phyloP scores from a whole-genome alignment of 2,888 invertebrate genomes.

The Gari tellinella region DNA sequence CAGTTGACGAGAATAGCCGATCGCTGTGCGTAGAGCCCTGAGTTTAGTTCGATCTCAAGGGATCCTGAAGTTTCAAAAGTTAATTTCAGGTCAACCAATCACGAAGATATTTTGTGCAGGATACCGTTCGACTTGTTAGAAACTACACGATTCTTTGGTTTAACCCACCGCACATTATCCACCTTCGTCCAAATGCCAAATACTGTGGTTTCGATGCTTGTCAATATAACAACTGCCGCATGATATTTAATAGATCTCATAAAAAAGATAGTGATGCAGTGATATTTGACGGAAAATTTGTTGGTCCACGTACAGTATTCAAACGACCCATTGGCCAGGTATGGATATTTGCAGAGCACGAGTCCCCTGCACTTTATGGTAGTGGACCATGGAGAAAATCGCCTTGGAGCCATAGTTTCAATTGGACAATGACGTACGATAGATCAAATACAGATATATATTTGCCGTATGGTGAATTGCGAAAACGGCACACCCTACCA shows the following conservation, averaged over 20 bases:
- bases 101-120: too few relatives aligned
- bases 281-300: slow-evolving; percentile 49
- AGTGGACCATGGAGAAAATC: slow-evolving; percentile 21
- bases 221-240: slow-evolving; percentile 39
- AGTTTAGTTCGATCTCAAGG: too few relatives aligned
- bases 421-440: slow-evolving; percentile 56
- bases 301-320: slow-evolving; percentile 10
- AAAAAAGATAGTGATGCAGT: slow-evolving; percentile 28
- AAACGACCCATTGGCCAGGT: slow-evolving; percentile 40
- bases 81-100: too few relatives aligned
- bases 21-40: too few relatives aligned
- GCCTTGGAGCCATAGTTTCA: slow-evolving; percentile 39
- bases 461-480: too few relatives aligned
- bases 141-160: too few relatives aligned
- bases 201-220: too few relatives aligned
- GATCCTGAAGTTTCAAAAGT: too few relatives aligned
- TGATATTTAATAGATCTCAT: slow-evolving; percentile 29
- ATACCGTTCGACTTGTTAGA: too few relatives aligned
- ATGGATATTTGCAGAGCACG: slow-evolving; percentile 53
- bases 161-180: too few relatives aligned
- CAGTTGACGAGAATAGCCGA: too few relatives aligned
- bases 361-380: slow-evolving; percentile 27
- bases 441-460: slow-evolving; percentile 45
- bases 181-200: too few relatives aligned
- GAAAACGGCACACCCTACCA: slow-evolving; percentile 43